Percentiles rank a stretch among this genome's conserved stretches.
Conservation (phyloP, 2,797 vertebrate species). For the Saxicola maurus region DNA sequence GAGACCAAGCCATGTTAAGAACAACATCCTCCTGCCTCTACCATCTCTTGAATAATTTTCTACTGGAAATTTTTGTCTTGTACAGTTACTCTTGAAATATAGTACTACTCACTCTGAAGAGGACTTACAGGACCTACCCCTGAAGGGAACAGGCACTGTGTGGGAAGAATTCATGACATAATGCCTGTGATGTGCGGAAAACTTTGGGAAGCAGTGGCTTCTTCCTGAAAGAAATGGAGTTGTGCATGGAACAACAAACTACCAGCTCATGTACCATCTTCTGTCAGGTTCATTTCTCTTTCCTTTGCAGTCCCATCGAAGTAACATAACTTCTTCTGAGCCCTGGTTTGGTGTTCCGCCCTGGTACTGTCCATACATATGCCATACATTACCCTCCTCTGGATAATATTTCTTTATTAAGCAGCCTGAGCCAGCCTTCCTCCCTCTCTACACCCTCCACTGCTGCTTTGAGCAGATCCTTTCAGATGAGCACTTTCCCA, state of each 20-base stretch:
- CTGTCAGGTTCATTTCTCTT: background rate
- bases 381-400: background rate
- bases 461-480: background rate
- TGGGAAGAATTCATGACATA: background rate
- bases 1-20: background rate
- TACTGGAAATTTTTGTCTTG: background rate
- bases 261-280: background rate
- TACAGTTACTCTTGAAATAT: background rate
- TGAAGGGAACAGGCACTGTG: fast-evolving
- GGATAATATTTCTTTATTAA: background rate
- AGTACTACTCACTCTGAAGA: background rate
- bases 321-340: fast-evolving
- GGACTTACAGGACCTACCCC: background rate
- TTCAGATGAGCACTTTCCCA: background rate
- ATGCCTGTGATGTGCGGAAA: background rate
- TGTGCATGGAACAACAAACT: background rate
- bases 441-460: background rate
- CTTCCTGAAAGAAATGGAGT: background rate
- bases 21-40: background rate
- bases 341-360: background rate
- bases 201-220: background rate
- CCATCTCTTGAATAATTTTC: background rate
- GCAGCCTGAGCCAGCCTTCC: background rate
- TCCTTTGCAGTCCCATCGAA: background rate
- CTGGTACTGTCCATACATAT: fast-evolving